Evolutionary conservation across 1,140 invertebrate species (phyloP).

Genomic region (Dufourea novaeangliae): DNA sequence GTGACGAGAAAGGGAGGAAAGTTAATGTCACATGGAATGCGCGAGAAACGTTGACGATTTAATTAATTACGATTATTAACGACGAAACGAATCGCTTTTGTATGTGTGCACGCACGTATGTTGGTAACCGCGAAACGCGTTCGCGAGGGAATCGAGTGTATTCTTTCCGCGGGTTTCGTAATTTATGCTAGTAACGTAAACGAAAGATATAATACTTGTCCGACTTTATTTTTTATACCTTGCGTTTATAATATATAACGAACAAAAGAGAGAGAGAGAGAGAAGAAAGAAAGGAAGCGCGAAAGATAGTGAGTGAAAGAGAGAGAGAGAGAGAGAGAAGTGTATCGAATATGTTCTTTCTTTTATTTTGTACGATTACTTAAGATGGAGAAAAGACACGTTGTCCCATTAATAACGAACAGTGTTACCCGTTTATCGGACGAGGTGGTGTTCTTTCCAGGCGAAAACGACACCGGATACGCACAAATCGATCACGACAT

Average conservation of each 20-base stretch:
- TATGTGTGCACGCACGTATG: not conserved
- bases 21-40: constrained; percentile 43
- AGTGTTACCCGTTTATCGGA: not conserved
- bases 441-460: not conserved
- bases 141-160: not conserved
- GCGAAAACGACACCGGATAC: constrained; percentile 46
- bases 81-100: constrained; percentile 36
- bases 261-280: not conserved
- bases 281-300: not conserved
- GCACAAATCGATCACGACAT: constrained; percentile 49
- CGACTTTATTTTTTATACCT: constrained; percentile 67
- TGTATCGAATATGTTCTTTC: constrained; percentile 39
- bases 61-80: constrained; percentile 34
- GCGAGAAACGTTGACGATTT: constrained; percentile 36
- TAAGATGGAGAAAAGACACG: constrained; percentile 27
- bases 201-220: constrained; percentile 45
- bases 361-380: constrained; percentile 23
- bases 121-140: not conserved
- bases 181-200: constrained; percentile 42
- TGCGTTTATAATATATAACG: constrained; percentile 47
- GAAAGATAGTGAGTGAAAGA: not conserved
- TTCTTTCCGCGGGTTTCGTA: constrained; percentile 11
- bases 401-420: constrained; percentile 27
- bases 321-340: constrained; percentile 7
- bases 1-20: not conserved